Evolutionary conservation across 37 sponge, comb jelly and placozoan genomes (phyloP).

Genomic region (Petrosia ficiformis): DNA sequence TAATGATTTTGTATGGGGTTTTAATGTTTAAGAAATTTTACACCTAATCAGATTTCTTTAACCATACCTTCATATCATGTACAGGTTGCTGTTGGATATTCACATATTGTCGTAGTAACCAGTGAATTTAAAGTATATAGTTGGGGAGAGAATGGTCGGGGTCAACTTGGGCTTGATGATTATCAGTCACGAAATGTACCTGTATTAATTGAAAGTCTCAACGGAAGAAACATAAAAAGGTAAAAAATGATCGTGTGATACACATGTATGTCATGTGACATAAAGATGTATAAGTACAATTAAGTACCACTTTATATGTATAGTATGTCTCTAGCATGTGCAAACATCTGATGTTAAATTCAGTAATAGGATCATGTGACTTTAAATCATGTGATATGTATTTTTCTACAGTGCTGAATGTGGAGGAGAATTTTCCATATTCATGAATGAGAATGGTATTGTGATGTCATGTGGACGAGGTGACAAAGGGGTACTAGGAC

Average conservation of each 20-base stretch:
- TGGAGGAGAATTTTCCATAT: conserved; percentile 87
- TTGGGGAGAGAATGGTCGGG: conserved; percentile 83
- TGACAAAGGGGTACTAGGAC: conserved; percentile 73
- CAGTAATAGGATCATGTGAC: not conserved
- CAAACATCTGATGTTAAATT: not conserved
- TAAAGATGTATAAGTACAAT: not conserved
- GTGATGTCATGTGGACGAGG: conserved; percentile 90
- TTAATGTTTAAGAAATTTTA: too few species aligned
- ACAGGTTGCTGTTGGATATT: conserved; percentile 81
- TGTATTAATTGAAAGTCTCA: conserved; percentile 44
- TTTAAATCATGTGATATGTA: not conserved
- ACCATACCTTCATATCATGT: not conserved
- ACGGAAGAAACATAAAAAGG: conserved; percentile 53
- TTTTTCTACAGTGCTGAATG: conserved; percentile 69
- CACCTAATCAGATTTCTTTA: not conserved
- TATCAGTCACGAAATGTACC: conserved; percentile 24
- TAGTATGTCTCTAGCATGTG: not conserved
- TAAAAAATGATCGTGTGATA: conserved; percentile 4
- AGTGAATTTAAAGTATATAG: conserved; percentile 69
- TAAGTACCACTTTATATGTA: not conserved
- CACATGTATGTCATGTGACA: conserved; percentile 2
- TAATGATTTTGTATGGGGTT: too few species aligned
- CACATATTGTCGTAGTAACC: conserved; percentile 74
- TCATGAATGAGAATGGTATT: conserved; percentile 88
- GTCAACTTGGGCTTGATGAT: conserved; percentile 92